A percentile compares a stretch with the other conserved stretches of the same genome.
These are phyloP conservation scores for Chrysochloris asiatica DNA, from an alignment of 2,113 vertebrate species.

Conservation along the genomic window DNA sequence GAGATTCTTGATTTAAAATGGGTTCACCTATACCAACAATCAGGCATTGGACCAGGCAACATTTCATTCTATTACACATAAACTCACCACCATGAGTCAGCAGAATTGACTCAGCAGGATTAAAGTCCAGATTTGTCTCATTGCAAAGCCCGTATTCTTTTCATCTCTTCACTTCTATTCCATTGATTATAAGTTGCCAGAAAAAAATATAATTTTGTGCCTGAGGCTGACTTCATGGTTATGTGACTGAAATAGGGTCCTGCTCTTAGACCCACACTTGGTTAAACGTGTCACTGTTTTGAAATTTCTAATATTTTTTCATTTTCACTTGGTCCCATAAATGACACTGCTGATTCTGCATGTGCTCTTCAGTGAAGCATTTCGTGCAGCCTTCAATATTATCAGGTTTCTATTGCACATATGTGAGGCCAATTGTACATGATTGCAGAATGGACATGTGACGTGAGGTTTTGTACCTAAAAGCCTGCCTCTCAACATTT, in stretches of 20 bases:
- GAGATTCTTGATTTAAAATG: background rate
- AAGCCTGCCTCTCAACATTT: background rate
- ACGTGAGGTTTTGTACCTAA: background rate
- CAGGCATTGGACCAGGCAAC: background rate
- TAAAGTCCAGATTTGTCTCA: background rate
- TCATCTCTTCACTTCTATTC: background rate
- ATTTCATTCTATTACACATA: background rate
- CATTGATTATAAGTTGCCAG: background rate
- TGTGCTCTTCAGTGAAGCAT: background rate
- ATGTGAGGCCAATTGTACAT: rapidly evolving
- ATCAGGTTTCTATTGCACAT: conserved; percentile 8
- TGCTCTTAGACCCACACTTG: rapidly evolving
- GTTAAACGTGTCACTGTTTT: background rate
- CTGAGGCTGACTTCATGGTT: background rate
- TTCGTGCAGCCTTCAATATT: background rate
- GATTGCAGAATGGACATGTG: background rate
- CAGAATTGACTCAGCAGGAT: background rate
- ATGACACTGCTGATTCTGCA: background rate
- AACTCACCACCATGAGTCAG: background rate
- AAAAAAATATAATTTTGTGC: background rate
- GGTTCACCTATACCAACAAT: background rate
- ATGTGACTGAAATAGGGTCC: background rate
- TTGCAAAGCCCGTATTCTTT: background rate
- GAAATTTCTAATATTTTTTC: conserved; percentile 1
- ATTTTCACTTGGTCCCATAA: background rate